Evolutionary conservation across 1,140 invertebrate species (phyloP), one percentile per base, ranked within the genome.

Genomic region (Grapholita molesta): DNA sequence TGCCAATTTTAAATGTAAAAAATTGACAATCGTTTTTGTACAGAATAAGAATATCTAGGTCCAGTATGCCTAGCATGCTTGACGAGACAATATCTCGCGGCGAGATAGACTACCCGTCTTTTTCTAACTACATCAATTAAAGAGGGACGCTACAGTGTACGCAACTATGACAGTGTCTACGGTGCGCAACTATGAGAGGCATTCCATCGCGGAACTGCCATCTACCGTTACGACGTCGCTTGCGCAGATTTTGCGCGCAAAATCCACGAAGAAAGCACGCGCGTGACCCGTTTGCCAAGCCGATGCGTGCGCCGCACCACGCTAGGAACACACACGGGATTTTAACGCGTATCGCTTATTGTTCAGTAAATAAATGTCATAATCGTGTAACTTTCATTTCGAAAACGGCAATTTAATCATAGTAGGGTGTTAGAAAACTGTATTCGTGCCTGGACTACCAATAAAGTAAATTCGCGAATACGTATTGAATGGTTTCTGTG

Each of bases 181-280:
- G n/a, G n/a, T n/a, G n/a, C n/a, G 24, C 24, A 61, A 61, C 25
- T 61, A 61, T 28, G 73, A 65, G 32, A 53, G 55, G 74, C 76
- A 82, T 82, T 82, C 78, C 79, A 79, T 85, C 79, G 83, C 80
- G 81, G 82, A 85, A 85, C 81, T 81, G 75, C 71, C 80, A 78
- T 78, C 82, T 85, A 89, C 89, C 89, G 89, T 91, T 91, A 91
- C 68, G 66, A 70, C 82, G 73, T 71, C 82, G 73, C 84, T 86
- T 80, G 82, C 74, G 77, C 77, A 83, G 82, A 86, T 90, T 48
- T 90, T 83, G 85, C 87, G 85, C 84, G 85, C 87, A 85, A 90
- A 90, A 89, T 85, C 77, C 84, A 83, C 82, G 83, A 89, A 90
- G 88, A 89, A 90, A 90, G 88, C 86, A 84, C 71, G 79, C 79